Percentiles rank a stretch among this genome's conserved stretches.
Evolutionary conservation across 2,888 invertebrate genomes (phyloP).

Genomic region (Campaea margaritaria): DNA sequence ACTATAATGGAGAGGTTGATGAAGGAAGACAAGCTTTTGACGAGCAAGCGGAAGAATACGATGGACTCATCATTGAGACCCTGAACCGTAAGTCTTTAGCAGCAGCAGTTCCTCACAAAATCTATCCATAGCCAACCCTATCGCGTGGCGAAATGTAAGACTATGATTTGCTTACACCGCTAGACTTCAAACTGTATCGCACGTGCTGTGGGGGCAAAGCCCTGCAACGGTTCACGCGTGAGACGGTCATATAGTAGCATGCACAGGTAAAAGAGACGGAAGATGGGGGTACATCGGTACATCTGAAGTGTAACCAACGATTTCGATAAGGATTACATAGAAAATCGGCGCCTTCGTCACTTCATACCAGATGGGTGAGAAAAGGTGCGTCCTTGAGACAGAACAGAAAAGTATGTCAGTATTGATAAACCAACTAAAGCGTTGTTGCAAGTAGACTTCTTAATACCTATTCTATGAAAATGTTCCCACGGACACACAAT

Average conservation of each 20-base stretch:
- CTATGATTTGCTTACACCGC: slow-evolving; percentile 40
- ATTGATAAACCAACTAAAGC: too few relatives aligned
- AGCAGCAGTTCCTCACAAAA: too few relatives aligned
- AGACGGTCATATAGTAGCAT: slow-evolving; percentile 28
- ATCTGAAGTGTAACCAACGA: slow-evolving; percentile 11
- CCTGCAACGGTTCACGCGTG: slow-evolving; percentile 53
- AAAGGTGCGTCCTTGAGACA: too few relatives aligned
- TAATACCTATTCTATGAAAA: too few relatives aligned
- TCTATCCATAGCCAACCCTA: slow-evolving; percentile 6
- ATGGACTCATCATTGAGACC: background rate
- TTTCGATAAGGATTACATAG: slow-evolving; percentile 7
- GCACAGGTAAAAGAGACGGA: slow-evolving; percentile 35
- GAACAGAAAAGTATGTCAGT: too few relatives aligned
- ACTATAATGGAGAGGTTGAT: too few relatives aligned
- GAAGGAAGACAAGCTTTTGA: too few relatives aligned
- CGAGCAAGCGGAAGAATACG: too few relatives aligned
- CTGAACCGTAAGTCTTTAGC: too few relatives aligned
- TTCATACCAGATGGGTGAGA: too few relatives aligned
- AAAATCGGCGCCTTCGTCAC: background rate
- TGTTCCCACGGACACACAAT: too few relatives aligned
- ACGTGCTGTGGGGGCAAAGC: slow-evolving; percentile 59
- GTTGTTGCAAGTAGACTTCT: too few relatives aligned
- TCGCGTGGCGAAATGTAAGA: slow-evolving; percentile 9
- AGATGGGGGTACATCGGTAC: slow-evolving; percentile 1
- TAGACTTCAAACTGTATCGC: slow-evolving; percentile 51